A percentile compares a stretch with the other conserved stretches of the same genome.
phyloP scores from a whole-genome alignment of 2,113 vertebrate genomes.

The Pangasianodon hypophthalmus region DNA sequence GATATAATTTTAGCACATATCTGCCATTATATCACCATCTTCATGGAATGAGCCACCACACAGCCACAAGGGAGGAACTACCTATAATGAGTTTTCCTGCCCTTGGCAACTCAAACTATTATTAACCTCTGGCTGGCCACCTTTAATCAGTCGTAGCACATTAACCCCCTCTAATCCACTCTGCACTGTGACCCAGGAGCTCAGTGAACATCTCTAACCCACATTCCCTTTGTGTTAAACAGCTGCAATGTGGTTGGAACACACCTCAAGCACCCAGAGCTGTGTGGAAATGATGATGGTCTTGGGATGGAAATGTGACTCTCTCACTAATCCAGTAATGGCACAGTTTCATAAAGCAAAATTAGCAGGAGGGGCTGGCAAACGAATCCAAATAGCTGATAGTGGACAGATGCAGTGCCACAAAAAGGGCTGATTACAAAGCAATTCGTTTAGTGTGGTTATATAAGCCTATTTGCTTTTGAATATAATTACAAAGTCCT shows the following conservation, averaged over 20 bases:
- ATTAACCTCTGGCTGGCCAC: slow-evolving; percentile 42
- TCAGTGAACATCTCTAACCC: slow-evolving; percentile 51
- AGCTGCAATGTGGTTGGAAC: slow-evolving; percentile 43
- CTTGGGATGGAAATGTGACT: background rate
- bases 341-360: background rate
- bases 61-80: slow-evolving; percentile 29
- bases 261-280: slow-evolving; percentile 1
- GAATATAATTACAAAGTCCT: slow-evolving; percentile 2
- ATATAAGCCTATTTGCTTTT: background rate
- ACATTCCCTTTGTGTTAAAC: slow-evolving; percentile 51
- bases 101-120: slow-evolving; percentile 42
- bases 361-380: background rate
- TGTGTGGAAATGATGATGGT: slow-evolving; percentile 4
- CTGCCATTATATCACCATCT: slow-evolving; percentile 9
- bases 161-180: slow-evolving; percentile 42
- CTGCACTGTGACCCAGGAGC: slow-evolving; percentile 32
- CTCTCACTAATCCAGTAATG: slow-evolving; percentile 14
- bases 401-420: slow-evolving; percentile 7
- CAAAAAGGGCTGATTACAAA: slow-evolving; percentile 14
- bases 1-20: background rate
- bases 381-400: slow-evolving; percentile 5
- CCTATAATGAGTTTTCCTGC: slow-evolving; percentile 52
- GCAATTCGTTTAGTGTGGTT: background rate
- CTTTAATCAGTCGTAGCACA: slow-evolving; percentile 28
- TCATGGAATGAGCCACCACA: background rate